These are phyloP conservation scores for Mythimna vitellina DNA, from an alignment of 2,888 invertebrate genomes.

Conservation along the genomic window DNA sequence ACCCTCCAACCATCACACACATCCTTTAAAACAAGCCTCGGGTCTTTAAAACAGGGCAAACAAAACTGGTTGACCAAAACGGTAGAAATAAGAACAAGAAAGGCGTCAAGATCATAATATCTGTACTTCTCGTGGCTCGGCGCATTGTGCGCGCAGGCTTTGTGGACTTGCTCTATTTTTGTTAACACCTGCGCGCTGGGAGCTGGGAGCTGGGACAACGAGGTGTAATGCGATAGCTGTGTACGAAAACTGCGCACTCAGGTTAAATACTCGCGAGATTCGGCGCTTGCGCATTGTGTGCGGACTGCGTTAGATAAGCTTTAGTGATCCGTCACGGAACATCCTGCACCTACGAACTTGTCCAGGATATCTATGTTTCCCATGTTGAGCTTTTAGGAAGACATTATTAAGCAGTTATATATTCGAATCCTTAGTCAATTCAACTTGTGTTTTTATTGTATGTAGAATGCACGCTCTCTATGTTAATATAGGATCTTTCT, in stretches of 20 bases:
- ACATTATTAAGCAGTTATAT: neutral
- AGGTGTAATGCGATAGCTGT: constrained; percentile 80
- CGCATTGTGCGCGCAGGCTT: constrained; percentile 53
- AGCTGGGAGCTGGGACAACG: constrained; percentile 51
- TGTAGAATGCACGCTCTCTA: neutral
- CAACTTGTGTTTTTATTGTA: neutral
- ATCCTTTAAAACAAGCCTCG: constrained; percentile 5
- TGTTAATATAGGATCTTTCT: constrained; percentile 6
- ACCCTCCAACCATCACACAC: neutral
- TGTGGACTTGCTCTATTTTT: constrained; percentile 81
- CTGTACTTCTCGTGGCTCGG: constrained; percentile 58
- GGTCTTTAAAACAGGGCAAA: constrained; percentile 29
- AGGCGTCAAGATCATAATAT: constrained; percentile 76
- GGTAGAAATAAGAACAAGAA: constrained; percentile 39
- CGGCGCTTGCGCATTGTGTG: constrained; percentile 38
- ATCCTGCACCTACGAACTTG: neutral
- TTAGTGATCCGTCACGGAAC: constrained; percentile 13
- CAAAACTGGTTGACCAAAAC: constrained; percentile 61
- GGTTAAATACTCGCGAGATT: constrained; percentile 16
- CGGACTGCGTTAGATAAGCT: constrained; percentile 19
- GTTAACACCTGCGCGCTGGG: constrained; percentile 84
- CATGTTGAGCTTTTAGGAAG: neutral
- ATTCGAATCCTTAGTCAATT: too few relatives aligned
- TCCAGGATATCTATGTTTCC: too few relatives aligned
- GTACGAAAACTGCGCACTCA: constrained; percentile 8